Evolutionary conservation across 2,797 vertebrate species (phyloP).

Genomic region (Onychomys arenicola): DNA sequence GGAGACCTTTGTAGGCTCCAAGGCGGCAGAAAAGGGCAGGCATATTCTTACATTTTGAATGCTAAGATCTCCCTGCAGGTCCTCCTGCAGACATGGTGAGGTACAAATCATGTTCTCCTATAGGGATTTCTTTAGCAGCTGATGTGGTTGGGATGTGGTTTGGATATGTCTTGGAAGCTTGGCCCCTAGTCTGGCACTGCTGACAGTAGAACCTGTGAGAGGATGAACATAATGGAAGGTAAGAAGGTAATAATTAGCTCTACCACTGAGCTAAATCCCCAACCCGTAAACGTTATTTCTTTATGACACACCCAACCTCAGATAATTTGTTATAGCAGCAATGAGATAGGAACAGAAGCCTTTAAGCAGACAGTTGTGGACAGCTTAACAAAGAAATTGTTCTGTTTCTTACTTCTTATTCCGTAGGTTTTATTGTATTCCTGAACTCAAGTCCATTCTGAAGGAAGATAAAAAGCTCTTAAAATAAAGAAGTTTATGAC

Average conservation of each 20-base stretch:
- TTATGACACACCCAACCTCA: neutral
- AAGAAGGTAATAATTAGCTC: too few species aligned
- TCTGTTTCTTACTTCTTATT: conserved; percentile 13
- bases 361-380: neutral
- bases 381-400: conserved; percentile 3
- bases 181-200: neutral
- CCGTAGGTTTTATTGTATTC: neutral
- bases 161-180: neutral
- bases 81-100: neutral
- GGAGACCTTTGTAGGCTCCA: neutral
- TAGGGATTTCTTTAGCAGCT: neutral
- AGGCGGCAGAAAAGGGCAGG: neutral
- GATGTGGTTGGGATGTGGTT: neutral
- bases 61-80: neutral
- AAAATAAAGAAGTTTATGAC: neutral
- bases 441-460: conserved; percentile 19
- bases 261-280: too few species aligned
- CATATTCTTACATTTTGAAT: neutral
- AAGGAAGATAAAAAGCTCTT: conserved; percentile 29
- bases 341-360: neutral
- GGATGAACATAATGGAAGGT: neutral
- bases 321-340: neutral
- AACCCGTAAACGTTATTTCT: neutral
- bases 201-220: neutral
- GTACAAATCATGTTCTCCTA: neutral